These are phyloP conservation scores for Xanthorhoe spadicearia DNA, from an alignment of 2,888 invertebrate species.

Conservation along the genomic window DNA sequence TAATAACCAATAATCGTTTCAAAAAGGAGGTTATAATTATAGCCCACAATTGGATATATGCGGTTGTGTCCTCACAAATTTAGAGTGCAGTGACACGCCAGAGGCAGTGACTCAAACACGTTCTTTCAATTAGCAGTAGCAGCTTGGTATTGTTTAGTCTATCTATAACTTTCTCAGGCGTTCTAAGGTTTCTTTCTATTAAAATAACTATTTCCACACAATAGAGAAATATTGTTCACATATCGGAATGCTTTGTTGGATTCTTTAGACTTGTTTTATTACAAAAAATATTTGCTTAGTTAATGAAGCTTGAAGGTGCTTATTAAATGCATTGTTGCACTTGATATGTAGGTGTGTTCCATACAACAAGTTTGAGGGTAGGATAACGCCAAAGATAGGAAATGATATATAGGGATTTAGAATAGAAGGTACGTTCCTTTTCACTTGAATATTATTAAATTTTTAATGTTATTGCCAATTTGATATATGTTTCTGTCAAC, in stretches of 20 bases:
- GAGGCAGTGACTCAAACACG: conserved; percentile 15
- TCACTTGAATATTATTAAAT: too few species aligned
- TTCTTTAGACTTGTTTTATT: not conserved
- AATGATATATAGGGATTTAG: too few species aligned
- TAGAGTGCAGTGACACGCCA: conserved; percentile 28
- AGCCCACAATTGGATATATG: not conserved
- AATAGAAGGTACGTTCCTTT: too few species aligned
- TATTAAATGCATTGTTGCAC: not conserved
- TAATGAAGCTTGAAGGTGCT: conserved; percentile 1
- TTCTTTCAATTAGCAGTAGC: conserved; percentile 28
- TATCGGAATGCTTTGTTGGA: not conserved
- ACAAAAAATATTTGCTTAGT: not conserved
- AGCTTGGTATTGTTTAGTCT: conserved; percentile 35
- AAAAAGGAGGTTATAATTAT: too few species aligned
- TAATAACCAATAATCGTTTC: too few species aligned
- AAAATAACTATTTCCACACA: conserved; percentile 17
- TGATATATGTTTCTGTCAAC: too few species aligned
- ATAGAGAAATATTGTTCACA: conserved; percentile 5
- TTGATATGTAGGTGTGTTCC: too few species aligned
- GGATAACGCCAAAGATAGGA: too few species aligned
- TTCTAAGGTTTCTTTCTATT: conserved; percentile 23
- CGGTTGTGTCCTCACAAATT: not conserved
- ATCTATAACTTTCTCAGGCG: conserved; percentile 24
- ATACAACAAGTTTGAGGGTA: too few species aligned
- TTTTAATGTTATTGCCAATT: too few species aligned